Base-by-base conservation (phyloP, 1,140 invertebrate genomes). In the Zaprionus tsacasi region DNA sequence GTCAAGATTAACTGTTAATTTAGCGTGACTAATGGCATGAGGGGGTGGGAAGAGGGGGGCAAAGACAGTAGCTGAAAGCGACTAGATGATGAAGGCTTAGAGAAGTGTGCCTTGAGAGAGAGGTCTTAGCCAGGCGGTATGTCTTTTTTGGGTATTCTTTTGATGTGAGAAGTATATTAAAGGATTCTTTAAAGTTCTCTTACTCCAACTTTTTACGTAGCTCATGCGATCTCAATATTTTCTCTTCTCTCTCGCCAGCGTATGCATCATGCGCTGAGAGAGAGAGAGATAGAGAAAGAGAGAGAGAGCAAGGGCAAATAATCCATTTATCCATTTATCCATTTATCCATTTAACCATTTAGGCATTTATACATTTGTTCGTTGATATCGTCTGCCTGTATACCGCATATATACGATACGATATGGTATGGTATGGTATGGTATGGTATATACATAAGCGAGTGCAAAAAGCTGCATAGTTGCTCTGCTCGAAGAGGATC, bases 401-500 rank as follows among this genome's bases (percentile, higher is more conserved):
- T 64, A 35, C 45, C 30, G 12, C 52, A 15, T 43, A 38, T 64
- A 43, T 33, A 17, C 10, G 10, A 25, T 61, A 50, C 33, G 11
- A 33, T 12, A 15, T 1, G 11, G 1, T 30, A 27, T 27, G 6
- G 17, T 61, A 50, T 17, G 11, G 30, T 12, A 15, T 1, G 11
- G 1, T 30, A 30, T 30, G 6, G 17, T 21, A 21, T 21, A 21
- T 21, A 21, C 21, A 21, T 21, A 60, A 48, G 58, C 48, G 58
- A 57, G 52, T 15, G 52, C 6, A 57, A 65, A 70, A 58, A 75
- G 55, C 43, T 64, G 60, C 52, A 48, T 64, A 64, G 67, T 70
- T 58, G 68, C 55, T 58, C 55, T 58, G 60, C 55, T 59, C 12
- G 15, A 67, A 76, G 69, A 76, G 61, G 74, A 54, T 76, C 74